A percentile compares a stretch with the other conserved stretches of the same genome.
phyloP scores from a whole-genome alignment of 2,888 invertebrate genomes.

The Drosophila paramelanica region DNA sequence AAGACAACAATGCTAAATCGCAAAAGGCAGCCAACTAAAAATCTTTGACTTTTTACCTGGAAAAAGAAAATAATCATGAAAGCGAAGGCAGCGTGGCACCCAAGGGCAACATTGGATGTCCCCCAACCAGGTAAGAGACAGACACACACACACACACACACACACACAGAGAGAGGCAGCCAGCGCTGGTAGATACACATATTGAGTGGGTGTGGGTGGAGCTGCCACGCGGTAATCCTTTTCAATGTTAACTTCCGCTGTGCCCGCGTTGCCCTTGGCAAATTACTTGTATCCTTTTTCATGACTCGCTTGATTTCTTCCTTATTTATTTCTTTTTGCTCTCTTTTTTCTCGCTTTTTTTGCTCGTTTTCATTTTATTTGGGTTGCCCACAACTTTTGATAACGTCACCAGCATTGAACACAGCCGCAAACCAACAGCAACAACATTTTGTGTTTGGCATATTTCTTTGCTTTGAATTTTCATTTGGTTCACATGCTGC shows the following conservation, averaged over 20 bases:
- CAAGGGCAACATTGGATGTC: constrained; percentile 62
- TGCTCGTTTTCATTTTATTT: background rate
- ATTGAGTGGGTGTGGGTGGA: background rate
- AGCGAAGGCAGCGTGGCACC: constrained; percentile 36
- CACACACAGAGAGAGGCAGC: background rate
- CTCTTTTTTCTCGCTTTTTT: constrained; percentile 8
- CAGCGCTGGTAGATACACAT: background rate
- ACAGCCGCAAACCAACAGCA: constrained; percentile 66
- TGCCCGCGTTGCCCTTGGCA: constrained; percentile 73
- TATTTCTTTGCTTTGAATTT: constrained; percentile 62
- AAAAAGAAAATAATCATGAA: constrained; percentile 57
- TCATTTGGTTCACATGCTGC: constrained; percentile 56
- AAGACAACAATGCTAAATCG: constrained; percentile 56
- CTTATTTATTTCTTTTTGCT: constrained; percentile 20
- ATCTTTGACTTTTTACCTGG: constrained; percentile 79
- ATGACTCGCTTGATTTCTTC: constrained; percentile 66
- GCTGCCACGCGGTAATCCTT: constrained; percentile 71
- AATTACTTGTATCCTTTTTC: constrained; percentile 80
- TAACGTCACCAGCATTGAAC: constrained; percentile 80
- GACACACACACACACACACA: background rate
- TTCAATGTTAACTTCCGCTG: constrained; percentile 79
- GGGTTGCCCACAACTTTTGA: constrained; percentile 69
- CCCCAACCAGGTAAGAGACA: constrained; percentile 36
- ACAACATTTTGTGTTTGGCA: constrained; percentile 46
- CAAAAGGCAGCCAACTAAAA: constrained; percentile 56